Evolutionary conservation across 2,888 invertebrate genomes (phyloP).

Genomic region (Drosophila villosipedis): DNA sequence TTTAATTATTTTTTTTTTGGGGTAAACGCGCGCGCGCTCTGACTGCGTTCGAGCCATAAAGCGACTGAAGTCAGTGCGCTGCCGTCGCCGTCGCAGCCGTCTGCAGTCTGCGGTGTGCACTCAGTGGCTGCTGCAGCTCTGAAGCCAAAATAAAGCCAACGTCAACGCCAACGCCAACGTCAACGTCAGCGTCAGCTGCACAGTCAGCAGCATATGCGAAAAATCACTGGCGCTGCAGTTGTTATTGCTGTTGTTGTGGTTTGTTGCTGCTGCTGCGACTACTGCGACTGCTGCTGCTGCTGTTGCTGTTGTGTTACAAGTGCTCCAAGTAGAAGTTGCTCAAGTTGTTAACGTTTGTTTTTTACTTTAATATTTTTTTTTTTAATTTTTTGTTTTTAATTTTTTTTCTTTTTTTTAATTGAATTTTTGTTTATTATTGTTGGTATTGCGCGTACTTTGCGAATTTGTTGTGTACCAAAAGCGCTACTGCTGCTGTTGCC

Average conservation of each 20-base stretch:
- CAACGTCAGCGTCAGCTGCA: conserved; percentile 56
- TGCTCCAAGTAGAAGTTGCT: conserved; percentile 38
- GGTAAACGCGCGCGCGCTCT: conserved; percentile 53
- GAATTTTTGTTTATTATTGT: conserved; percentile 11
- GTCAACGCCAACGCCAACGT: conserved; percentile 52
- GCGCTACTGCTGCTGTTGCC: conserved; percentile 28
- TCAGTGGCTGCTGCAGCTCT: conserved; percentile 47
- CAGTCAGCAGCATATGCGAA: conserved; percentile 53
- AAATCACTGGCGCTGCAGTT: conserved; percentile 55
- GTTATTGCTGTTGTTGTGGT: conserved; percentile 15
- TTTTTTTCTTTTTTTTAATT: background rate
- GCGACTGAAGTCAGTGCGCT: conserved; percentile 67
- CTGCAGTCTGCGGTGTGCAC: conserved; percentile 33
- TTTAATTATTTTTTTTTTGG: conserved; percentile 3
- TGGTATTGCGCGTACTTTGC: conserved; percentile 48
- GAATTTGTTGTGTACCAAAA: conserved; percentile 18
- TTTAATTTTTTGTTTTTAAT: background rate
- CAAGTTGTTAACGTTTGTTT: conserved; percentile 16
- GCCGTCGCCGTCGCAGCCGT: conserved; percentile 32
- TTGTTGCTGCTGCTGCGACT: conserved; percentile 6
- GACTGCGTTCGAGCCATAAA: conserved; percentile 56
- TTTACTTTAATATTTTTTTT: background rate
- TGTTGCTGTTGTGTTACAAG: conserved; percentile 36
- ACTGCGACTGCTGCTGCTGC: conserved; percentile 5
- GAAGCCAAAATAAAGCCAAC: conserved; percentile 61